Base-by-base conservation (phyloP, 2,888 invertebrate genomes). In the Heteromyza rotundicornis region DNA sequence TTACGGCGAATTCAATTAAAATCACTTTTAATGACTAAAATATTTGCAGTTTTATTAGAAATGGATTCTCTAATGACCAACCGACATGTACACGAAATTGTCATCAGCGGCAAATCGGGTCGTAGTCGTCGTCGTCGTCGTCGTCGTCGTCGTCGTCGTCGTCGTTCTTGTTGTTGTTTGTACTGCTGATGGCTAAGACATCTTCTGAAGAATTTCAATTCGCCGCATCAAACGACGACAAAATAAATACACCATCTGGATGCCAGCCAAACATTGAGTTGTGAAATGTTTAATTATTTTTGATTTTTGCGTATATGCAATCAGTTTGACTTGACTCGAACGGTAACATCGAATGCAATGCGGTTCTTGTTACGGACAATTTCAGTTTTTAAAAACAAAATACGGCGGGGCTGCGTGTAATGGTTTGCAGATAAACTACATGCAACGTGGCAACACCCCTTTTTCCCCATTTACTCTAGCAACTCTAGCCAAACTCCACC, bases 281-380 rank as follows among this genome's bases (percentile, higher is more conserved):
- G 70, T 70, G 68, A 68, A 77, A 77, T 75, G n/a, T 74, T 72
- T 75, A 74, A 75, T 75, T 75, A 75, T 74, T 73, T 75, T 75
- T 75, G 75, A 75, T 75, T 75, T 77, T 74, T 75, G 74, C 75
- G 71, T 72, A 71, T 76, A 76, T 76, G 76, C 75, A 75, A 7
- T 40, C 40, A 40, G n/a, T 40, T n/a, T 12, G 40, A 12, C 40
- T 40, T 14, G 40, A 3, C 10, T n/a, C n/a, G n/a, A n/a, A n/a
- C n/a, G n/a, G n/a, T n/a, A n/a, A n/a, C n/a, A n/a, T n/a, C n/a
- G n/a, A n/a, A n/a, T n/a, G n/a, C n/a, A n/a, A n/a, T n/a, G n/a
- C n/a, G n/a, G n/a, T n/a, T n/a, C n/a, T n/a, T n/a, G n/a, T n/a
- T n/a, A n/a, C n/a, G n/a, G n/a, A n/a, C n/a, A n/a, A n/a, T n/a